These are phyloP conservation scores for Phoenicopterus ruber DNA, from an alignment of 2,113 vertebrate species.

Conservation along the genomic window DNA sequence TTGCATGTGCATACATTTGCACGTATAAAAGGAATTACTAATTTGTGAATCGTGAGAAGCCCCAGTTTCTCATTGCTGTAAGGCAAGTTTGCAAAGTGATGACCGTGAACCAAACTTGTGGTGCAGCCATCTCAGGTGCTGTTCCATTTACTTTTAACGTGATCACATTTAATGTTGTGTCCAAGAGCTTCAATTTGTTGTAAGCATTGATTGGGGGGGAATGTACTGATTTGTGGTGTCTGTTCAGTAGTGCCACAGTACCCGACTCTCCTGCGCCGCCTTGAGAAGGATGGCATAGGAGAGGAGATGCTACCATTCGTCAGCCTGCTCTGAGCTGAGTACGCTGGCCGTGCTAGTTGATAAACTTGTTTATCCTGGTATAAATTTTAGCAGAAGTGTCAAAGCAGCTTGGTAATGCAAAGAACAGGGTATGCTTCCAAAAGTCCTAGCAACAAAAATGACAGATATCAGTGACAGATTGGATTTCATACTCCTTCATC, in stretches of 20 bases:
- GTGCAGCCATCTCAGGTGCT: background rate
- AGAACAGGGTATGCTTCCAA: background rate
- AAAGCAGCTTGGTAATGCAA: background rate
- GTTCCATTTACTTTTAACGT: background rate
- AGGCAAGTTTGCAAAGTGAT: background rate
- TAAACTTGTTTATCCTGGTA: background rate
- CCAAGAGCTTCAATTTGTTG: background rate
- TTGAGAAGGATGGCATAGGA: background rate
- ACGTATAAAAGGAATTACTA: background rate
- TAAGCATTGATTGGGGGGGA: background rate
- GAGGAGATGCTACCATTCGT: background rate
- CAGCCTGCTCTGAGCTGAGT: background rate
- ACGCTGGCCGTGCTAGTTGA: background rate
- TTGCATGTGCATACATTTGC: background rate
- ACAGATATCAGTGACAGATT: background rate
- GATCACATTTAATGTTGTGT: background rate
- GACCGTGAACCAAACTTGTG: background rate
- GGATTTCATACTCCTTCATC: background rate
- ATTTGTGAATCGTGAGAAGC: background rate
- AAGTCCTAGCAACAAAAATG: background rate
- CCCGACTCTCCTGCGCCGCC: accelerated
- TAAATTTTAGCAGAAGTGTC: background rate
- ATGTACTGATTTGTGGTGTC: background rate
- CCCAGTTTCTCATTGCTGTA: background rate
- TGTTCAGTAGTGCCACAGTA: background rate